A percentile compares a stretch with the other conserved stretches of the same genome.
phyloP scores from a whole-genome alignment of 2,113 vertebrate species.

The Synchiropus splendidus region DNA sequence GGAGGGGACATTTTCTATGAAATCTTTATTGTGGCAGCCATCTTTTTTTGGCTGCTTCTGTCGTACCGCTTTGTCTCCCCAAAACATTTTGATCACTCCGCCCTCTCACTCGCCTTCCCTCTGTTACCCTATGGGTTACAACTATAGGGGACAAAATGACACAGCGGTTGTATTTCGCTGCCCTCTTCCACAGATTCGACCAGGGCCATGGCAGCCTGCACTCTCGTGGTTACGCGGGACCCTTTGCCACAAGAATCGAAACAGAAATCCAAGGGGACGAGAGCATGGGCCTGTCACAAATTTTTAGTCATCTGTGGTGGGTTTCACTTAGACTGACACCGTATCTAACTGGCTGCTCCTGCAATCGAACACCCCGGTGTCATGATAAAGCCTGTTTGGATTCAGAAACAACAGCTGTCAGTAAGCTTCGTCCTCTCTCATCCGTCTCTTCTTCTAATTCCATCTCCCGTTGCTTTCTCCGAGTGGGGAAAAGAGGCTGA shows the following conservation, averaged over 20 bases:
- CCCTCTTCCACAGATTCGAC: constrained; percentile 50
- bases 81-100: too few relatives aligned
- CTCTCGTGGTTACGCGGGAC: constrained; percentile 40
- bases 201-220: constrained; percentile 38
- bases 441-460: constrained; percentile 8
- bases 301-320: too few relatives aligned
- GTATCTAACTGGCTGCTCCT: too few relatives aligned
- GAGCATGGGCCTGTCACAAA: too few relatives aligned
- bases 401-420: constrained; percentile 14
- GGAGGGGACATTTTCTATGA: too few relatives aligned
- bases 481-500: constrained; percentile 20
- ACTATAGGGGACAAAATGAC: constrained; percentile 61
- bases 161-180: constrained; percentile 65
- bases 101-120: too few relatives aligned
- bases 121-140: constrained; percentile 38
- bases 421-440: constrained; percentile 7
- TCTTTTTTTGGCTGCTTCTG: too few relatives aligned
- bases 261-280: too few relatives aligned
- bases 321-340: constrained; percentile 1
- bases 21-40: too few relatives aligned
- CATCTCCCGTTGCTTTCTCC: constrained; percentile 2
- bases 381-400: constrained; percentile 12
- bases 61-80: too few relatives aligned
- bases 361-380: too few relatives aligned
- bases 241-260: too few relatives aligned